Percentiles rank a stretch among this genome's conserved stretches.
Evolutionary conservation across 2,113 vertebrate genomes (phyloP).

Genomic region (Sardina pilchardus): DNA sequence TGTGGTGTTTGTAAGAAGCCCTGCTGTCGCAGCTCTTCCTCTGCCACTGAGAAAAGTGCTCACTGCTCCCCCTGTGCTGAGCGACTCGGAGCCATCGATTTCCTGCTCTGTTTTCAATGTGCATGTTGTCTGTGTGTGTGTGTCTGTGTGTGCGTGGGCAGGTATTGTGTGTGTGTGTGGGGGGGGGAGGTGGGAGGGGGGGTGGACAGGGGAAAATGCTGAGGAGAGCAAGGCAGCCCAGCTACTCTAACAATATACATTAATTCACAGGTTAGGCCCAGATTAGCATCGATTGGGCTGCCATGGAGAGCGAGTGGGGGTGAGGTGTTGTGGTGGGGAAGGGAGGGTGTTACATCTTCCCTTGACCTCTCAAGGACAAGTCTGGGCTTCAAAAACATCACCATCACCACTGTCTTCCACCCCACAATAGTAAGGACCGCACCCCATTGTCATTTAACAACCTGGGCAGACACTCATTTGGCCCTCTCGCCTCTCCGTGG

Average conservation of each 20-base stretch:
- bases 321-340: slow-evolving; percentile 30
- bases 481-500: not conserved
- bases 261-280: slow-evolving; percentile 62
- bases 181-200: not conserved
- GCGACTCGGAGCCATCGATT: slow-evolving; percentile 55
- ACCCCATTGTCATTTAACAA: not conserved
- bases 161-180: not conserved
- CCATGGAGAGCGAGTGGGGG: slow-evolving; percentile 31
- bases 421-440: not conserved
- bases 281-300: slow-evolving; percentile 64
- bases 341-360: not conserved
- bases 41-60: too few relatives aligned
- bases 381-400: not conserved
- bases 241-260: slow-evolving; percentile 56
- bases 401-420: not conserved
- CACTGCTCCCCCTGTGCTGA: not conserved
- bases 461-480: not conserved
- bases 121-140: slow-evolving; percentile 39
- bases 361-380: not conserved
- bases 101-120: slow-evolving; percentile 57
- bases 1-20: not conserved
- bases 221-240: slow-evolving; percentile 48
- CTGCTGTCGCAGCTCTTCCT: not conserved
- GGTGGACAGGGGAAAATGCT: slow-evolving; percentile 55
- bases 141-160: not conserved